Evolutionary conservation across 1,140 invertebrate species (phyloP), one percentile per base, ranked within the genome.

Genomic region (Chrysoperla carnea): DNA sequence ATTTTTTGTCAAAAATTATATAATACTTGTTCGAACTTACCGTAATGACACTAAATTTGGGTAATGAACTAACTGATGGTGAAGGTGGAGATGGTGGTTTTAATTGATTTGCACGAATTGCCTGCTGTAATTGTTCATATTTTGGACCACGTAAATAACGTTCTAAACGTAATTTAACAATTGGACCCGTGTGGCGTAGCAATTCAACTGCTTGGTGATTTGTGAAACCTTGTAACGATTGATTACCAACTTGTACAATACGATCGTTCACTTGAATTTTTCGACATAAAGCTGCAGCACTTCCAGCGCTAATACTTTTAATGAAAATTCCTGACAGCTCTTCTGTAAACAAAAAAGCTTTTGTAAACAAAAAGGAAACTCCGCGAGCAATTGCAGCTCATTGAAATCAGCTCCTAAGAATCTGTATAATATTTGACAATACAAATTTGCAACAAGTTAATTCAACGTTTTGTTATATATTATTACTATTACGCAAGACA

Each of bases 271-370:
- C 81, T 62, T 82, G 77, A 48, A 96, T 92, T 61, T 79, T 79
- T 37, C 81, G 81, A 53, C 84, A 87, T 33, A 85, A 53, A 59
- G 90, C 85, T n/a, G 91, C 91, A 0, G 87, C 83, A 63, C 89
- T 94, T 17, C 88, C 86, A 51, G 81, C 77, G 53, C 88, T 87
- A 50, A 97, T 86, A 51, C 88, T 92, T 63, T 95, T 95, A 27
- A 96, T 87, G 65, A 96, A 97, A 46, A 97, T 94, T 11, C 92
- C 92, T 40, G 88, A 91, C 41, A 96, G 69, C 62, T 95, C 91
- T 67, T 91, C 88, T 88, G 68, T 28, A 62, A 60, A 53, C 53
- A 42, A 29, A 45, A 48, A 39, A 36, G 40, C 27, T 5, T 12
- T 14, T 7, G 11, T 31, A 31, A 31, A 31, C 6, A 33, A 33